Evolutionary conservation across 2,797 vertebrate genomes (phyloP).

Genomic region (Alca torda): DNA sequence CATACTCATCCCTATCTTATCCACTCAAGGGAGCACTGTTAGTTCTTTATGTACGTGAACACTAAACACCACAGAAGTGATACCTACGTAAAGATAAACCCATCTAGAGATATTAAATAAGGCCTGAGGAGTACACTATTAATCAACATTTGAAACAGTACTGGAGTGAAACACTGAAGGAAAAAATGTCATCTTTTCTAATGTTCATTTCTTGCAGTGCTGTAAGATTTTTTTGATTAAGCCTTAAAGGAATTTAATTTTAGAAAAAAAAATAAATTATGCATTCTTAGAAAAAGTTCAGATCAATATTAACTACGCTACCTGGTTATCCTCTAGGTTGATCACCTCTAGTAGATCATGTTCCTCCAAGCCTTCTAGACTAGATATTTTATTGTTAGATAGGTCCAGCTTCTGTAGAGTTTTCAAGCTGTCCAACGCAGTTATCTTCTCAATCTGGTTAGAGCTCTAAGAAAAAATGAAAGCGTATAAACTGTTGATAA

Average conservation of each 20-base stretch:
- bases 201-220: neutral
- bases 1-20: neutral
- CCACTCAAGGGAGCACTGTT: neutral
- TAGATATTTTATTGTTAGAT: conserved; percentile 85
- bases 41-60: neutral
- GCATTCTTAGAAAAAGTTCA: neutral
- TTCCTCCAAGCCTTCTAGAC: conserved; percentile 83
- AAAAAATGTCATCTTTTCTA: neutral
- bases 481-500: neutral
- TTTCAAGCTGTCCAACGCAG: conserved; percentile 81
- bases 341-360: conserved; percentile 82
- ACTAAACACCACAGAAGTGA: neutral
- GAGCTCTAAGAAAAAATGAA: conserved; percentile 78
- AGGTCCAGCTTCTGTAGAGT: conserved; percentile 84
- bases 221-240: neutral
- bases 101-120: neutral
- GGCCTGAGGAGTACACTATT: neutral
- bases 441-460: conserved; percentile 83
- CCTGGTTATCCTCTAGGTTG: conserved; percentile 89
- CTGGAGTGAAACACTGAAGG: neutral
- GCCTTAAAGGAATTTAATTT: neutral
- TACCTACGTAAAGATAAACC: neutral
- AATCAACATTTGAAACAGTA: neutral
- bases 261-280: no score
- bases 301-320: conserved; percentile 12